phyloP scores from a whole-genome alignment of 2,797 vertebrate genomes.

The Anas bernieri region DNA sequence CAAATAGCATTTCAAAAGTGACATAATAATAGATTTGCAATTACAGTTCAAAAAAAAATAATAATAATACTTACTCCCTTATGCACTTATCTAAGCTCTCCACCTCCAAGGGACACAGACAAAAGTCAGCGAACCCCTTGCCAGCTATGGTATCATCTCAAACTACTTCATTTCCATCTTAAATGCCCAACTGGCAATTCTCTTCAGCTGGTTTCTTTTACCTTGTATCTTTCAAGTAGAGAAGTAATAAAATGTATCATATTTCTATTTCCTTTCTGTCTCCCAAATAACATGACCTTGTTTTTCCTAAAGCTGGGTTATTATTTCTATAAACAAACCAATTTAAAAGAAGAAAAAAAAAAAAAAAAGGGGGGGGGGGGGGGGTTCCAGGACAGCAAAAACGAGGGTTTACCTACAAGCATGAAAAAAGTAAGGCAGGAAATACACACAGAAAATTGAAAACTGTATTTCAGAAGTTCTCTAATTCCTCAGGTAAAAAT shows the following conservation, averaged over 20 bases:
- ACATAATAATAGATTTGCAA: not conserved
- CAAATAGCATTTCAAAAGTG: not conserved
- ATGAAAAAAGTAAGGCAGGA: not conserved
- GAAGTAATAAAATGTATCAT: not conserved
- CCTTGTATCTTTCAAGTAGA: not conserved
- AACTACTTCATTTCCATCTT: not conserved
- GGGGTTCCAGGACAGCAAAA: not conserved
- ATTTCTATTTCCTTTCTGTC: not conserved
- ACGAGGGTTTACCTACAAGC: not conserved
- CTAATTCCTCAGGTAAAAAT: not conserved
- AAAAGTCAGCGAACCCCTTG: not conserved
- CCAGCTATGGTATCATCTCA: not conserved
- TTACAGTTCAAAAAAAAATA: not conserved
- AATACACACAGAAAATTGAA: not conserved
- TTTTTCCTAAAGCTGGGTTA: not conserved
- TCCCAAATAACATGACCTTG: not conserved
- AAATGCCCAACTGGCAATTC: not conserved
- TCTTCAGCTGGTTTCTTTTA: not conserved
- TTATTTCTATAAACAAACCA: not conserved
- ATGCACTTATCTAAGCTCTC: not conserved
- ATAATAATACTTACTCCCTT: not conserved
- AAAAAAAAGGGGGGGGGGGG: not conserved
- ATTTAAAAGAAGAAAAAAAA: not conserved
- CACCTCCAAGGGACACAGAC: not conserved
- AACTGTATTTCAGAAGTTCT: not conserved